phyloP scores from a whole-genome alignment of 1,140 invertebrate genomes.

The Littorina saxatilis region DNA sequence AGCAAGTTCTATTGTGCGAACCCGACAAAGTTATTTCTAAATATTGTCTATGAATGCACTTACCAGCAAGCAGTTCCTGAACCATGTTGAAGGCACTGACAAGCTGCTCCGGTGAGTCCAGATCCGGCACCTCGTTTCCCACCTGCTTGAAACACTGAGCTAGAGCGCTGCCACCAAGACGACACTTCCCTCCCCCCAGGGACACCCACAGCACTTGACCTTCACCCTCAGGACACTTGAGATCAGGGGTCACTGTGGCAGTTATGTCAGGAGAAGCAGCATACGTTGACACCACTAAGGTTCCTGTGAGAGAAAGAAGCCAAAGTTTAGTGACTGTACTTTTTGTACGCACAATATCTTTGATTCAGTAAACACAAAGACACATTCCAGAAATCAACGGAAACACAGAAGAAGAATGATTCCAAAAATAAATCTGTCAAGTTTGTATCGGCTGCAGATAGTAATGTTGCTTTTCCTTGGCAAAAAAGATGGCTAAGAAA shows the following conservation, averaged over 20 bases:
- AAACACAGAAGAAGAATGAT: too few relatives aligned
- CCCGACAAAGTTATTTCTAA: too few relatives aligned
- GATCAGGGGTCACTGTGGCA: conserved; percentile 88
- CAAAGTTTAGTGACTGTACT: too few relatives aligned
- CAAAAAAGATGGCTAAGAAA: too few relatives aligned
- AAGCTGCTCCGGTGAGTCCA: conserved; percentile 80
- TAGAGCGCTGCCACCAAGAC: conserved; percentile 91
- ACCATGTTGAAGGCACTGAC: conserved; percentile 16
- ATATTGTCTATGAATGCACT: too few relatives aligned
- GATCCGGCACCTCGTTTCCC: conserved; percentile 87
- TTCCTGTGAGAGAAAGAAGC: conserved; percentile 77
- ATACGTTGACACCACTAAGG: conserved; percentile 95
- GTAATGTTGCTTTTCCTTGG: too few relatives aligned
- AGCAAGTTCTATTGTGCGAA: too few relatives aligned
- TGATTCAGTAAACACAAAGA: too few relatives aligned
- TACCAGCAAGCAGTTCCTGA: conserved; percentile 76
- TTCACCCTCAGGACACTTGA: conserved; percentile 83
- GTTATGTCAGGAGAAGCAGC: conserved; percentile 85
- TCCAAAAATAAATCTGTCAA: too few relatives aligned
- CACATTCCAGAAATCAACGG: too few relatives aligned
- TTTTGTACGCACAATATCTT: too few relatives aligned
- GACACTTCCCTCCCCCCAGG: conserved; percentile 79
- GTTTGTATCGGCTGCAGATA: too few relatives aligned
- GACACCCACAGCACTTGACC: conserved; percentile 83
- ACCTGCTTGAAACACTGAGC: conserved; percentile 93